These are phyloP conservation scores for Forbesichthys papilliferus DNA, from an alignment of 2,113 vertebrate species.

Conservation along the genomic window DNA sequence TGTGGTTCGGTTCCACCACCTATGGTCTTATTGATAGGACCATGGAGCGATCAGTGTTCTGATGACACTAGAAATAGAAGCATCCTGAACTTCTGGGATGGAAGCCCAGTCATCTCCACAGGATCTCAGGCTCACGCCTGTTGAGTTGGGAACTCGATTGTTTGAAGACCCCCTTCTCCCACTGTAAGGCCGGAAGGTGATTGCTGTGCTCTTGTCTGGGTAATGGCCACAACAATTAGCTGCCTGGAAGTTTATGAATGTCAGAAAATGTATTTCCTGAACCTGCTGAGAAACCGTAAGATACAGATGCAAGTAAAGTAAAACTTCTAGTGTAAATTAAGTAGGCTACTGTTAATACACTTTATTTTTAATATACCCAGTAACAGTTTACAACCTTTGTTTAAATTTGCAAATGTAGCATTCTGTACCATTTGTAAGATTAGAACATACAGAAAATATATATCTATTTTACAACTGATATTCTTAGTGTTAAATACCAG, in stretches of 20 bases:
- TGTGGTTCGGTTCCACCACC: slow-evolving; percentile 38
- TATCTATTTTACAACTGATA: no score
- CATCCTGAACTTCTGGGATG: slow-evolving; percentile 19
- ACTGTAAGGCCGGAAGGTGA: slow-evolving; percentile 7
- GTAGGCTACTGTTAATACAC: no score
- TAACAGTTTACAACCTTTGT: no score
- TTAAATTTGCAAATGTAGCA: no score
- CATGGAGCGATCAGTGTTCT: slow-evolving; percentile 9
- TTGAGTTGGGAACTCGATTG: no score
- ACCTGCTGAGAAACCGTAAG: background rate
- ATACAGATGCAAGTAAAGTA: background rate
- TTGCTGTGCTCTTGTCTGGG: no score
- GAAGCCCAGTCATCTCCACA: slow-evolving; percentile 7
- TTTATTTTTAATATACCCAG: no score
- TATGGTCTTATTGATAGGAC: slow-evolving; percentile 23
- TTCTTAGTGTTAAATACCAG: background rate
- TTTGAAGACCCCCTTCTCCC: background rate
- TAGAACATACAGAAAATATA: background rate
- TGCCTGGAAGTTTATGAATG: no score
- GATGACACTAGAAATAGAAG: slow-evolving; percentile 21
- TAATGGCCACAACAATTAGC: no score
- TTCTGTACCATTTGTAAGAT: background rate
- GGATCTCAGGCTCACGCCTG: slow-evolving; percentile 4
- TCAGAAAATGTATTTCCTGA: no score
- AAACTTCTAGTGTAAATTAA: no score